phyloP scores from a whole-genome alignment of 2,113 vertebrate genomes.

The Menura novaehollandiae region DNA sequence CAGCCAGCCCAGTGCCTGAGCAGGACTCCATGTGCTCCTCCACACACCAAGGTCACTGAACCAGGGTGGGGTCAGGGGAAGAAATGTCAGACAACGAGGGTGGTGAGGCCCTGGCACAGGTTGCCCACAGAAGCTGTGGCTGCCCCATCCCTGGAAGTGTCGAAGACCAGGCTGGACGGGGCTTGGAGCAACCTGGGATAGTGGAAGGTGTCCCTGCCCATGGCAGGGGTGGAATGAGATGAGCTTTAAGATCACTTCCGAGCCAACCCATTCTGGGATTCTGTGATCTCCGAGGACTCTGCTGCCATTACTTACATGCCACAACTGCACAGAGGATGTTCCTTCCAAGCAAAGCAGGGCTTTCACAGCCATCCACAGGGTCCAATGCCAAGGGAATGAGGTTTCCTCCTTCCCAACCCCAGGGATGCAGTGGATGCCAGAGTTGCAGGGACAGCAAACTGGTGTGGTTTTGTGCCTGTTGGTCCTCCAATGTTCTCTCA shows the following conservation, averaged over 20 bases:
- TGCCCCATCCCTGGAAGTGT: background rate
- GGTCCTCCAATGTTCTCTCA: background rate
- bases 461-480: background rate
- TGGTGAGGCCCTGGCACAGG: background rate
- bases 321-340: background rate
- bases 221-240: background rate
- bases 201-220: background rate
- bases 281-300: background rate
- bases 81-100: background rate
- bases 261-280: background rate
- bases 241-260: background rate
- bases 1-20: background rate
- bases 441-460: background rate
- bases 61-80: background rate
- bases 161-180: rapidly evolving
- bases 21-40: background rate
- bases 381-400: background rate
- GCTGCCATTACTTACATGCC: background rate
- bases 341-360: background rate
- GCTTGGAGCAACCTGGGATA: background rate
- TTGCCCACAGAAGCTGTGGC: background rate
- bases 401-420: background rate
- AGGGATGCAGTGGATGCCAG: background rate
- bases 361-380: background rate
- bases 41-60: background rate